phyloP scores from a whole-genome alignment of 2,113 vertebrate species.

The Mobula birostris region DNA sequence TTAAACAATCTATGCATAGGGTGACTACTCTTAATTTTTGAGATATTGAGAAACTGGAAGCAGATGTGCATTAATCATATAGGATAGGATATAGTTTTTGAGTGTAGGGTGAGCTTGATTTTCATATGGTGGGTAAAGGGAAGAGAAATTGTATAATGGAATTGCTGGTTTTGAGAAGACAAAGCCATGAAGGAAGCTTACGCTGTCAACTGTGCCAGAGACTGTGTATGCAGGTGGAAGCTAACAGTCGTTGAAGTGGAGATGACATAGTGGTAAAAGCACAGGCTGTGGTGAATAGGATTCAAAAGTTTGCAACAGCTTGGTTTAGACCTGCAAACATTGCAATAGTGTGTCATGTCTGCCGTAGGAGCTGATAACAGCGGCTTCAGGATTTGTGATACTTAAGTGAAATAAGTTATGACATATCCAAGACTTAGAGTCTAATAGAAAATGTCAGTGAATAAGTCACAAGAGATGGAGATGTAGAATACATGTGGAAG shows the following conservation, averaged over 20 bases:
- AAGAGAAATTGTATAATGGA: neutral
- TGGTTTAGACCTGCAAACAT: neutral
- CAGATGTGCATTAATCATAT: neutral
- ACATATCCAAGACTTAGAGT: neutral
- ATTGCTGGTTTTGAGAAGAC: neutral
- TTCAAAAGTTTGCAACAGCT: neutral
- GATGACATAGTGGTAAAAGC: neutral
- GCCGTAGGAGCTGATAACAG: neutral
- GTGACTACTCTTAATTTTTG: neutral
- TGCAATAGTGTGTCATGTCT: neutral
- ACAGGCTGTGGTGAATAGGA: neutral
- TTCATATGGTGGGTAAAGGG: neutral
- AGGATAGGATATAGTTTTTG: neutral
- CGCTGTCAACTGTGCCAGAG: neutral
- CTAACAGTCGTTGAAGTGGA: neutral
- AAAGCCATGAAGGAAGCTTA: neutral
- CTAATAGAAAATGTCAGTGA: neutral
- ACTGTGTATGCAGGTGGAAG: neutral
- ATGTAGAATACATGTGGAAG: neutral
- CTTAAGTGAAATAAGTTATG: neutral
- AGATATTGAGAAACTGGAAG: neutral
- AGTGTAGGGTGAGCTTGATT: neutral
- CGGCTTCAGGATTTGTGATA: neutral
- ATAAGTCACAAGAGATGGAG: neutral
- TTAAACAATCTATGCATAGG: neutral